Base-by-base conservation (phyloP, 2,797 vertebrate genomes). In the Echiichthys vipera region DNA sequence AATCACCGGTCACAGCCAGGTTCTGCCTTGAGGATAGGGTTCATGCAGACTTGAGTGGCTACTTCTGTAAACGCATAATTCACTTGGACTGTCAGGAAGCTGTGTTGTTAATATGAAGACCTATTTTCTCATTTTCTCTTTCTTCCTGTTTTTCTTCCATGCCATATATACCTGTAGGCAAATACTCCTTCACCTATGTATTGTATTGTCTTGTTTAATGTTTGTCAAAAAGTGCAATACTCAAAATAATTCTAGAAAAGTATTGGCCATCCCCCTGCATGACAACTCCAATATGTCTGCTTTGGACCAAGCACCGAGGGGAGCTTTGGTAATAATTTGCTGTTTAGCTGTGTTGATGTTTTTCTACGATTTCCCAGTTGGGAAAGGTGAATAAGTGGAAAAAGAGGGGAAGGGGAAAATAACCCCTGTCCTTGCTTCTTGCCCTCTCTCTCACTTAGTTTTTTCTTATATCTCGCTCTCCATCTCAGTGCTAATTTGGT, bases 311-410 rank as follows among this genome's bases (percentile, higher is more conserved):
- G 67, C 74, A 65, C 84, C 55, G 71, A 89, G 72, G 78, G 80
- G 78, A 90, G 86, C 88, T 91, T 90, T 91, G 89, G 80, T 91
- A 90, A 90, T 91, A 84, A 91, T 91, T 91, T 88, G 84, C 84
- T 73, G 39, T 92, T 93, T 91, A 89, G 88, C 84, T 79, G 70
- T 90, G 88, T 88, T 92, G 84, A 89, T 93, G 78, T 91, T 92
- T 91, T 92, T 84, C 74, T 80, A 75, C 79, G 49, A 90, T 92
- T 91, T 89, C 90, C 84, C 89, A 84, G 88, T 91, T 89, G 88
- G 84, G 66, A 89, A 87, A 91, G 87, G 88, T 88, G 85, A 88
- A 78, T 49, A 69, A 77, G 77, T 49, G 25, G 65, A 53, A 77
- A 82, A 74, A 47, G 53, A 49, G 71, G 58, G 32, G 3, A 61